Percentiles rank a stretch among this genome's conserved stretches.
Conservation (phyloP, 2,888 invertebrate genomes). For the Epicampocera succincta region DNA sequence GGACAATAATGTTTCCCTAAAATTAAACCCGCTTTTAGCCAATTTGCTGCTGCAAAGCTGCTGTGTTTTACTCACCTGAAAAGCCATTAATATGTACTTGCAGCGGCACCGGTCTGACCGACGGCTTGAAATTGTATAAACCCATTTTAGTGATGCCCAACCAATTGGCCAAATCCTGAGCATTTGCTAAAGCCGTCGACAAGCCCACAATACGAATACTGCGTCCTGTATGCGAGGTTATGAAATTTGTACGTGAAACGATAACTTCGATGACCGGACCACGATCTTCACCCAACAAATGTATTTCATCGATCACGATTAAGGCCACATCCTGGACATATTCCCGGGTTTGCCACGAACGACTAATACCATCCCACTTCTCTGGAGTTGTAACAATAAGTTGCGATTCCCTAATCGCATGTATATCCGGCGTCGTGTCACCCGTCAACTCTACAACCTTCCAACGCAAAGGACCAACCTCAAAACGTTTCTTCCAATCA, state of each 20-base stretch:
- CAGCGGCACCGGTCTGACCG: conserved; percentile 98
- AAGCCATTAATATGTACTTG: conserved; percentile 96
- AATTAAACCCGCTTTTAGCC: background rate
- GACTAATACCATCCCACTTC: conserved; percentile 99
- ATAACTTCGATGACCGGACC: conserved; percentile 98
- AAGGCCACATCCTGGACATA: conserved; percentile 96
- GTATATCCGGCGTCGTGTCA: conserved; percentile 91
- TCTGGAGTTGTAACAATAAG: conserved; percentile 99
- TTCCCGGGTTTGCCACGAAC: conserved; percentile 98
- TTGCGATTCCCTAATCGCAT: conserved; percentile 91
- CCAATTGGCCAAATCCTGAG: conserved; percentile 98
- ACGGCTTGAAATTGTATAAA: conserved; percentile 98
- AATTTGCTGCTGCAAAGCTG: background rate
- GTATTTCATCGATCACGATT: conserved; percentile 99
- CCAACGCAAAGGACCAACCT: conserved; percentile 86
- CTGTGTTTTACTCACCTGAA: conserved; percentile 84
- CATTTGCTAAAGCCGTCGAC: conserved; percentile 98
- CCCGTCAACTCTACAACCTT: conserved; percentile 98
- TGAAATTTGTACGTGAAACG: conserved; percentile 98
- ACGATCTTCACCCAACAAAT: conserved; percentile 94
- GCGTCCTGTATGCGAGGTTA: conserved; percentile 92
- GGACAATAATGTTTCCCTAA: conserved; percentile 96
- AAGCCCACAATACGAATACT: conserved; percentile 95
- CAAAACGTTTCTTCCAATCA: conserved; percentile 95
- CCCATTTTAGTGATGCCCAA: conserved; percentile 94